phyloP scores from a whole-genome alignment of 2,888 invertebrate species.

The Andrena chrysosceles region DNA sequence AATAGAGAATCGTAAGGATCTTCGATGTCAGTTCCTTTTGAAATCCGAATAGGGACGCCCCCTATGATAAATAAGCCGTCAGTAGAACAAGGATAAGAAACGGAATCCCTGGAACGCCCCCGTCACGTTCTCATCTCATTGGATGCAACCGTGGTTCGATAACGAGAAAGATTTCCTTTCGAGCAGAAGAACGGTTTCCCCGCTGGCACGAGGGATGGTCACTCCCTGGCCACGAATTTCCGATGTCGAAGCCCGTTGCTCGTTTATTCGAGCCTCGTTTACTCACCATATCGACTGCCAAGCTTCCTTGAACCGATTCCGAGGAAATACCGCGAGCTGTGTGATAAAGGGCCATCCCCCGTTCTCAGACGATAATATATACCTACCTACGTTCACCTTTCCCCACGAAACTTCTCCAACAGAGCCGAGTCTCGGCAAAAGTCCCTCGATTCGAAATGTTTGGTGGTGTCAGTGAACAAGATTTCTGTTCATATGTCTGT shows the following conservation, averaged over 20 bases:
- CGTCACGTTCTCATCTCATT: constrained; percentile 68
- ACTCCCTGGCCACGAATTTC: constrained; percentile 65
- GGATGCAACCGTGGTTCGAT: constrained; percentile 61
- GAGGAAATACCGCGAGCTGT: constrained; percentile 22
- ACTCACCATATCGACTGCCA: constrained; percentile 48
- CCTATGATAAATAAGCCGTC: constrained; percentile 6
- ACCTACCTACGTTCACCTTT: constrained; percentile 5
- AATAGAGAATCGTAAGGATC: no score
- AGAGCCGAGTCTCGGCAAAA: background rate
- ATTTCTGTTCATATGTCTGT: no score
- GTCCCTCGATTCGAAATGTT: background rate
- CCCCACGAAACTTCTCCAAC: background rate
- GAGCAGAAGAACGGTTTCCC: constrained; percentile 56
- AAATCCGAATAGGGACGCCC: background rate
- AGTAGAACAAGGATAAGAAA: constrained; percentile 6
- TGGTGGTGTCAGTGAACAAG: background rate
- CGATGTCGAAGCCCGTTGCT: constrained; percentile 41
- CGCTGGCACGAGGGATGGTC: constrained; percentile 48
- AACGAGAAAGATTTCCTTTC: constrained; percentile 68
- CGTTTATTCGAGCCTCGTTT: constrained; percentile 52
- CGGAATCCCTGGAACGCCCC: constrained; percentile 47
- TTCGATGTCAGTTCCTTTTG: no score
- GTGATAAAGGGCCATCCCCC: constrained; percentile 32
- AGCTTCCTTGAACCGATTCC: constrained; percentile 26
- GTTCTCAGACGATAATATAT: constrained; percentile 10